phyloP scores from a whole-genome alignment of 2,113 vertebrate species.

The Herpetotheres cachinnans region DNA sequence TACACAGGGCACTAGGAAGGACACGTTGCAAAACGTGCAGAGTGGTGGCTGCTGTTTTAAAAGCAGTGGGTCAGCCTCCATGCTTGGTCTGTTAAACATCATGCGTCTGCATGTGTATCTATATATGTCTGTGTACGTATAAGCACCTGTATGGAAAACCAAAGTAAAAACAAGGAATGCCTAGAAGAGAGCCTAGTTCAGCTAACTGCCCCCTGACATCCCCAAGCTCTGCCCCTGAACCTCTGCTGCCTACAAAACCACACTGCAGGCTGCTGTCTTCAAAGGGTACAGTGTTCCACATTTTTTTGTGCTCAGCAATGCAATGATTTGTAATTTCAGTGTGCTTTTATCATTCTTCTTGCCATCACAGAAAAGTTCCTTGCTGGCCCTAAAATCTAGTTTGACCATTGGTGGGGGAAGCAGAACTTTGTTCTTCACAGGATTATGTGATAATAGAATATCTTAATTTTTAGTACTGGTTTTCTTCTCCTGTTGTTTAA shows the following conservation, averaged over 20 bases:
- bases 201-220: neutral
- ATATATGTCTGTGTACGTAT: accelerated
- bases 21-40: neutral
- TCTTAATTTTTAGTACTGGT: neutral
- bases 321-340: neutral
- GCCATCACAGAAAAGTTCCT: neutral
- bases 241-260: neutral
- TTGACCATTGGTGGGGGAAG: neutral
- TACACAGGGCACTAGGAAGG: neutral
- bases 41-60: accelerated
- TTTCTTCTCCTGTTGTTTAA: neutral
- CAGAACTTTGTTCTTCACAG: neutral
- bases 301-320: neutral
- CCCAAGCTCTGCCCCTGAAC: neutral
- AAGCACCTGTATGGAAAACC: neutral
- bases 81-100: accelerated
- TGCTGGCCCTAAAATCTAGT: neutral
- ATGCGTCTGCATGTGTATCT: accelerated
- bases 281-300: neutral
- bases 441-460: accelerated
- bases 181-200: neutral
- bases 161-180: neutral
- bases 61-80: accelerated
- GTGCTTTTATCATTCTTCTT: neutral
- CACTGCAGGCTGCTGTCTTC: neutral